Percentiles rank a stretch among this genome's conserved stretches.
These are phyloP conservation scores for Mycogona germanica DNA, from an alignment of 2,888 invertebrate species.

Conservation along the genomic window DNA sequence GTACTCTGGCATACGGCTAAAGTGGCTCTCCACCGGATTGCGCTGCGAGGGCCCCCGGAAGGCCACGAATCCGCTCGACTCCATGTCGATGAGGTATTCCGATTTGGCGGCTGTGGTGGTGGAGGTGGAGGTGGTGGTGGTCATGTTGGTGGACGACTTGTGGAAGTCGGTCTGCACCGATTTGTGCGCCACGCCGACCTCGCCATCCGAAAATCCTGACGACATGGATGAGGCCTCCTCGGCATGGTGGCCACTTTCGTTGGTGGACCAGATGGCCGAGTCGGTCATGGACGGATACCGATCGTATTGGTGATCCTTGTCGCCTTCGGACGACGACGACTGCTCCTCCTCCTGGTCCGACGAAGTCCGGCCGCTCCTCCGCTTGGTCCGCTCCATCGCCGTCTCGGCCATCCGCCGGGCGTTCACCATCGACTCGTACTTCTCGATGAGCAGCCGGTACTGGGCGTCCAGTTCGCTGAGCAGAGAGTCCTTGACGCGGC, in stretches of 20 bases:
- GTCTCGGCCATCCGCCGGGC: constrained; percentile 20
- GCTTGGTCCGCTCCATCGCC: neutral
- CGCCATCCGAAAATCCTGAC: constrained; percentile 12
- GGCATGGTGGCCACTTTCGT: neutral
- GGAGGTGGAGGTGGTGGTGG: neutral
- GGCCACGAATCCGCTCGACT: neutral
- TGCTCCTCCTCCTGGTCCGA: neutral
- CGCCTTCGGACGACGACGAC: neutral
- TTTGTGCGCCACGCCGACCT: constrained; percentile 10
- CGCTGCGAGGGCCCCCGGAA: neutral
- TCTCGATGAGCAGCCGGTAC: constrained; percentile 26
- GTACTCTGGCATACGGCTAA: constrained; percentile 20
- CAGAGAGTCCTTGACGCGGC: constrained; percentile 12
- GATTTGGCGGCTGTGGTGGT: neutral
- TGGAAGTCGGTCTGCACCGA: constrained; percentile 14
- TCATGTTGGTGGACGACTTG: neutral
- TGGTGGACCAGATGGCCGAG: neutral
- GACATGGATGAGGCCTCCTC: constrained; percentile 14
- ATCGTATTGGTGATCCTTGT: neutral
- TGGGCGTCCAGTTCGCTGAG: constrained; percentile 25
- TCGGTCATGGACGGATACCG: neutral
- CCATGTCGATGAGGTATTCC: neutral
- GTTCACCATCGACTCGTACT: constrained; percentile 24
- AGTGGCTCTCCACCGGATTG: constrained; percentile 17
- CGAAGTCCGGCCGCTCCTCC: neutral